Percentiles rank a stretch among this genome's conserved stretches.
phyloP scores from a whole-genome alignment of 2,888 invertebrate species.

The Andrena dorsata region DNA sequence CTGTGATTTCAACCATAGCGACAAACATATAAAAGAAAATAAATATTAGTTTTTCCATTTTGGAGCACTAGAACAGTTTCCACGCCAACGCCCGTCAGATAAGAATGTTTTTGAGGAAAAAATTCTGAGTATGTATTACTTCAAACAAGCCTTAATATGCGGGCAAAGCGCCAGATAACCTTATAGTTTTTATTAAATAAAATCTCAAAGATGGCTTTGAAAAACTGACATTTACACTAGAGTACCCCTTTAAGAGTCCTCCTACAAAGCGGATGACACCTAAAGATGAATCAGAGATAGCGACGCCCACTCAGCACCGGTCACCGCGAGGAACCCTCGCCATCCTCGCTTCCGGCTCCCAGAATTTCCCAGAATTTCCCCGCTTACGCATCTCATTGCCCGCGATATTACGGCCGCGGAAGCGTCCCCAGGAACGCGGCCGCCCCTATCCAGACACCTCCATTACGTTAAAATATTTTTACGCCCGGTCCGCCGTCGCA shows the following conservation, averaged over 20 bases:
- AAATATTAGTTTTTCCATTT: too few species aligned
- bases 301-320: neutral
- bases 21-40: too few species aligned
- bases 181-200: too few species aligned
- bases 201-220: too few species aligned
- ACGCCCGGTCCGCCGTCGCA: slow-evolving; percentile 28
- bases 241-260: neutral
- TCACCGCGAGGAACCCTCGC: neutral
- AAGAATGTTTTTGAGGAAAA: too few species aligned
- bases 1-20: too few species aligned
- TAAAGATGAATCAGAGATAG: neutral
- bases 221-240: too few species aligned
- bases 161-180: too few species aligned
- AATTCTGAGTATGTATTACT: too few species aligned
- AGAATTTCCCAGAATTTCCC: slow-evolving; percentile 6
- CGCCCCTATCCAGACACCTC: slow-evolving; percentile 8
- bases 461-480: slow-evolving; percentile 52
- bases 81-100: too few species aligned
- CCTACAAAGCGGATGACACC: neutral
- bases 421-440: slow-evolving; percentile 14
- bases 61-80: too few species aligned
- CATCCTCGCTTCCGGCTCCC: neutral
- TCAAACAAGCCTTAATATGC: too few species aligned
- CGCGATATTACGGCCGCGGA: slow-evolving; percentile 22
- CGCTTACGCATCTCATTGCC: slow-evolving; percentile 38